These are phyloP conservation scores for Pardosa pseudoannulata DNA, from an alignment of 2,888 invertebrate genomes.

Conservation along the genomic window DNA sequence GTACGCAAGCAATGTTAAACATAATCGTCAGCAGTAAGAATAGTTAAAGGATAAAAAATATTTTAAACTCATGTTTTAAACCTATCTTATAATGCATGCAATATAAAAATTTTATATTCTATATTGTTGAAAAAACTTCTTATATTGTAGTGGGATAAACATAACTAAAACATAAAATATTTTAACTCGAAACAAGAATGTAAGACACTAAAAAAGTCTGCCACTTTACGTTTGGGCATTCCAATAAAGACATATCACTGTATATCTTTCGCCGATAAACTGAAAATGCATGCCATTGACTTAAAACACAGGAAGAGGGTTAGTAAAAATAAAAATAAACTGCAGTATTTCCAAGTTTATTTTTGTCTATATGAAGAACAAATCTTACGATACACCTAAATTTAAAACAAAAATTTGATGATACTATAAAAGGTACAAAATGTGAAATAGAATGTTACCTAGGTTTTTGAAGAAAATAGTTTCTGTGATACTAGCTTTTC, in stretches of 20 bases:
- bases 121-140: too few species aligned
- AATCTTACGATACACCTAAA: background rate
- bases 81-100: too few species aligned
- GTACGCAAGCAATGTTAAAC: too few species aligned
- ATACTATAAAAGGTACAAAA: background rate
- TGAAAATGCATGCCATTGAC: background rate
- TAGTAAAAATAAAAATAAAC: background rate
- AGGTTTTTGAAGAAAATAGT: background rate
- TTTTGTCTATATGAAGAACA: background rate
- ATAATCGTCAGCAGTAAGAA: too few species aligned
- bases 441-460: background rate
- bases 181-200: too few species aligned
- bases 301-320: too few species aligned
- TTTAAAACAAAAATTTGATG: slow-evolving; percentile 1
- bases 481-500: background rate
- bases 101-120: too few species aligned
- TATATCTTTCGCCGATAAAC: background rate
- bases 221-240: background rate
- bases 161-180: too few species aligned
- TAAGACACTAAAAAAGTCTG: background rate
- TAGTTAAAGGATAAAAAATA: too few species aligned
- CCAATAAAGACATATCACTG: background rate
- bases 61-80: too few species aligned
- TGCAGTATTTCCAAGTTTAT: background rate
- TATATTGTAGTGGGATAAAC: too few species aligned